These are phyloP conservation scores for Acanthopagrus latus DNA, from an alignment of 2,797 vertebrate genomes.

Conservation along the genomic window DNA sequence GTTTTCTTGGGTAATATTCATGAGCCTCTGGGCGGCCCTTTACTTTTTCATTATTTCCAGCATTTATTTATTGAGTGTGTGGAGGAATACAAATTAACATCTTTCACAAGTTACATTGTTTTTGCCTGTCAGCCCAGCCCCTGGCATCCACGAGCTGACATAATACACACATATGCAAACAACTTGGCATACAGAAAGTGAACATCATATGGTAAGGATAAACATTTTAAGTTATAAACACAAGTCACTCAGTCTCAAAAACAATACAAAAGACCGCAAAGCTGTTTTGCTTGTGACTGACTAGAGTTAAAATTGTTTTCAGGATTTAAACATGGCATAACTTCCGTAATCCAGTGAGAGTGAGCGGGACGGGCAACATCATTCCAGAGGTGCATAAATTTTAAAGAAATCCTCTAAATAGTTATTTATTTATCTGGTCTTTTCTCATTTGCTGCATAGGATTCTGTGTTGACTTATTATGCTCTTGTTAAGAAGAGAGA, in stretches of 20 bases:
- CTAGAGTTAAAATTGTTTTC: no score
- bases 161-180: neutral
- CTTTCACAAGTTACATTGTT: neutral
- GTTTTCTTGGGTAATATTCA: constrained; percentile 1
- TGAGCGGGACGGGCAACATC: no score
- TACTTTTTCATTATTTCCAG: no score
- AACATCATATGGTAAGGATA: no score
- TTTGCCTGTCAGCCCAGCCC: neutral
- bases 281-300: no score
- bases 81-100: neutral
- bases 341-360: no score
- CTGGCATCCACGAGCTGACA: neutral
- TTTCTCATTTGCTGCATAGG: neutral
- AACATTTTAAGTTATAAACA: neutral
- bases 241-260: neutral
- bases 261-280: no score
- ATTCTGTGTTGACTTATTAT: neutral
- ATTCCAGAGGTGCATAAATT: no score
- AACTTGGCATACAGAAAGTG: neutral
- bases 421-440: no score
- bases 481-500: neutral
- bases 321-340: no score
- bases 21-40: neutral
- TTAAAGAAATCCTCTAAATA: no score
- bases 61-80: neutral